These are phyloP conservation scores for Acromyrmex charruanus DNA, from an alignment of 1,140 invertebrate genomes.

Conservation along the genomic window DNA sequence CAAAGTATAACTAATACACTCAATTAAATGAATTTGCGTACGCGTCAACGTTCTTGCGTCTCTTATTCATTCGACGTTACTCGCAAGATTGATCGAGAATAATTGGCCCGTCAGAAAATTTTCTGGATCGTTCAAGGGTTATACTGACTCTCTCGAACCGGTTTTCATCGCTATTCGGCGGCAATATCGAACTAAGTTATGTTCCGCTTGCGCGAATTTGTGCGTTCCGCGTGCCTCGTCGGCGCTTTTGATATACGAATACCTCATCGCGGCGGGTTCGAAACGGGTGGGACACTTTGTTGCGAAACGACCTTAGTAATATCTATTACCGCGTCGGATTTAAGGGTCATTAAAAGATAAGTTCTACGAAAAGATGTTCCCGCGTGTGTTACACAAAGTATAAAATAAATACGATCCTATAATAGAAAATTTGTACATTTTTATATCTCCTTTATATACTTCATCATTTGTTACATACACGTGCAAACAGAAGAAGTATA, in stretches of 20 bases:
- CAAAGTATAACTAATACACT: not conserved
- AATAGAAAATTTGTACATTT: conserved; percentile 32
- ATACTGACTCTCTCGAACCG: conserved; percentile 45
- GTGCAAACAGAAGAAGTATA: not conserved
- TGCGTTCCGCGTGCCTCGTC: conserved; percentile 67
- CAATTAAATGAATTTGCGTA: not conserved
- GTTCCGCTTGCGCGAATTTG: conserved; percentile 64
- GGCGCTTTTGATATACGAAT: conserved; percentile 69
- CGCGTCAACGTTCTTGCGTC: no score
- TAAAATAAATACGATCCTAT: conserved; percentile 19
- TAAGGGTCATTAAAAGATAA: conserved; percentile 52
- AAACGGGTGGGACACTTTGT: conserved; percentile 61
- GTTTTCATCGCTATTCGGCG: conserved; percentile 38
- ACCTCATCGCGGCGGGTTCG: conserved; percentile 41
- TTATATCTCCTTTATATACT: not conserved
- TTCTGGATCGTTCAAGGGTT: conserved; percentile 8
- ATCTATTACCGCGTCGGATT: conserved; percentile 64
- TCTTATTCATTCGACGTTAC: not conserved
- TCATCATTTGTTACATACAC: not conserved
- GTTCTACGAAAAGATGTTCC: conserved; percentile 16
- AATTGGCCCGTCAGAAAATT: conserved; percentile 5
- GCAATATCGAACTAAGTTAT: conserved; percentile 52
- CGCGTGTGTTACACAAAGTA: conserved; percentile 18
- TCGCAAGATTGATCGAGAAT: conserved; percentile 22
- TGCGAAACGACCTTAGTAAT: conserved; percentile 53